These are phyloP conservation scores for Asarcornis scutulata DNA, from an alignment of 2,113 vertebrate species.

Conservation along the genomic window DNA sequence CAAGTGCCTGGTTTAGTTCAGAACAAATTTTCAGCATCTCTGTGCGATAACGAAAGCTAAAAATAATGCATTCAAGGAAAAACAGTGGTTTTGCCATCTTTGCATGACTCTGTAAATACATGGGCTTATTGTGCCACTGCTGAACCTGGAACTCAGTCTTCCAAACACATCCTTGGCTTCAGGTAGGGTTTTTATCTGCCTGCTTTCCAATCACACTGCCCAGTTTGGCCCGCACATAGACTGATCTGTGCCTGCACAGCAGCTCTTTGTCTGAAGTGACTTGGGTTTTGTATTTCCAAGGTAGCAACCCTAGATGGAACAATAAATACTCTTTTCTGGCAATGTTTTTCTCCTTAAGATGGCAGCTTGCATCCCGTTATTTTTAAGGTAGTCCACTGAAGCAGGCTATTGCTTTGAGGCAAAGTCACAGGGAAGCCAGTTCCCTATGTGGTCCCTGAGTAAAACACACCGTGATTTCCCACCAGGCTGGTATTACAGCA, in stretches of 20 bases:
- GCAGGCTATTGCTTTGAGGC: background rate
- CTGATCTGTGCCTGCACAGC: slow-evolving; percentile 44
- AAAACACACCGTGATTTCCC: slow-evolving; percentile 10
- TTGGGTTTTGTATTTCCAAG: slow-evolving; percentile 62
- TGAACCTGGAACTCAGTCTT: slow-evolving; percentile 46
- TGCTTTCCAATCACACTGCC: slow-evolving; percentile 47
- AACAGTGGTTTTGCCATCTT: background rate
- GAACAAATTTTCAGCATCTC: background rate
- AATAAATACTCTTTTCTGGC: slow-evolving; percentile 60
- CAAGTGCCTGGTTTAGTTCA: background rate
- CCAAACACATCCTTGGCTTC: slow-evolving; percentile 55
- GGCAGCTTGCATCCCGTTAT: slow-evolving; percentile 12
- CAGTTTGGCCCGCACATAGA: slow-evolving; percentile 29
- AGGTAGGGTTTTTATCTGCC: slow-evolving; percentile 49
- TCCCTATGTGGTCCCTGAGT: background rate
- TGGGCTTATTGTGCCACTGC: slow-evolving; percentile 11
- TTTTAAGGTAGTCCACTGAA: slow-evolving; percentile 55
- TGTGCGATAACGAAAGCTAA: background rate
- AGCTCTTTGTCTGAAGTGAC: slow-evolving; percentile 59
- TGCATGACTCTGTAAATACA: background rate
- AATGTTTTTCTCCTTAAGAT: slow-evolving; percentile 51
- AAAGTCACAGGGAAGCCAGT: background rate
- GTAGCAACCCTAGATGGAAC: slow-evolving; percentile 49
- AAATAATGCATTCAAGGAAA: background rate
- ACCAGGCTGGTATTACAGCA: background rate